Percentiles rank a stretch among this genome's conserved stretches.
These are phyloP conservation scores for Oxytorus armatus DNA, from an alignment of 2,888 invertebrate species.

Conservation along the genomic window DNA sequence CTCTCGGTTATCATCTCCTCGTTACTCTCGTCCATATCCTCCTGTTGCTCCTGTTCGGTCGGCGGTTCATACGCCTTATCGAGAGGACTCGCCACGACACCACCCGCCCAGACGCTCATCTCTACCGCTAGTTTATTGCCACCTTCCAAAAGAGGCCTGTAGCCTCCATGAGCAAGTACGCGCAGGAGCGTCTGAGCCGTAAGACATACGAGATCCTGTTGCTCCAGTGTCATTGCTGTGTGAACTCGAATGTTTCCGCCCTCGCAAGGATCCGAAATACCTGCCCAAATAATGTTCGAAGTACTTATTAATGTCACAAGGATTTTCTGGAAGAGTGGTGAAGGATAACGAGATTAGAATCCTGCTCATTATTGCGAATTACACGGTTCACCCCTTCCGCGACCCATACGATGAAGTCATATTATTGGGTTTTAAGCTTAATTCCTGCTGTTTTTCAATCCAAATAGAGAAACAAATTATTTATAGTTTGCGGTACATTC, in stretches of 20 bases:
- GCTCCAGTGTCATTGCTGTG: conserved; percentile 94
- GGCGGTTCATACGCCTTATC: conserved; percentile 96
- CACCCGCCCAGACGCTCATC: conserved; percentile 98
- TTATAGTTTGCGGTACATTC: too few species aligned
- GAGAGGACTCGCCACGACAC: conserved; percentile 96
- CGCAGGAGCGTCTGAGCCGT: conserved; percentile 97
- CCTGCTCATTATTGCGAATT: not conserved
- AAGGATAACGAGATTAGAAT: not conserved
- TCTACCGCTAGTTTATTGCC: conserved; percentile 90
- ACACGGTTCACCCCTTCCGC: too few species aligned
- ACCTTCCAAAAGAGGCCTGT: conserved; percentile 93
- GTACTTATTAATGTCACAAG: too few species aligned
- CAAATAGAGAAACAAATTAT: too few species aligned
- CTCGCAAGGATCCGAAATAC: conserved; percentile 97
- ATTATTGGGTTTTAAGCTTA: too few species aligned
- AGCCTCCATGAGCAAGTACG: conserved; percentile 96
- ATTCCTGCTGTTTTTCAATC: too few species aligned
- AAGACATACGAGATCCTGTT: conserved; percentile 96
- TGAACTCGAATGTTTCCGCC: conserved; percentile 95
- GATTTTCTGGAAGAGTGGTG: not conserved
- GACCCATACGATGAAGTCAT: too few species aligned
- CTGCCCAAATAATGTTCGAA: conserved; percentile 78
- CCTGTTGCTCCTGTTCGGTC: conserved; percentile 89
- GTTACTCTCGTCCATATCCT: conserved; percentile 89
- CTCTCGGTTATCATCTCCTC: conserved; percentile 88